Evolutionary conservation across 1,140 invertebrate genomes (phyloP).

Genomic region (Hestina assimilis): DNA sequence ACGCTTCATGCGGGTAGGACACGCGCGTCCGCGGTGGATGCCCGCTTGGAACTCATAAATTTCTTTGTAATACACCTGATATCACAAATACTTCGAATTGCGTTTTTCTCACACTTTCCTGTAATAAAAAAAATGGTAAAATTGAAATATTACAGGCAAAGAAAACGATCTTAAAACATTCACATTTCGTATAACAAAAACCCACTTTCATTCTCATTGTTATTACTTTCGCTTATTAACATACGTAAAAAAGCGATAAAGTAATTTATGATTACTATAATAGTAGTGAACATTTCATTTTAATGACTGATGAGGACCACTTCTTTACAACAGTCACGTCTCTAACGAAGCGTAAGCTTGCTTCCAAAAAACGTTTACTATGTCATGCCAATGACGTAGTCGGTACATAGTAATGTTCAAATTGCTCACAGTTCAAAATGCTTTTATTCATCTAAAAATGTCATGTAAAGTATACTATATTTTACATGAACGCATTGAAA

Average conservation of each 20-base stretch:
- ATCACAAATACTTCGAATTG: too few species aligned
- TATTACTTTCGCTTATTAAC: background rate
- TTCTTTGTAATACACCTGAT: too few species aligned
- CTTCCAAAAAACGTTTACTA: conserved; percentile 23
- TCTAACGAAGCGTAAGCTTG: conserved; percentile 35
- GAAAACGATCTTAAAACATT: too few species aligned
- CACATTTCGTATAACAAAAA: too few species aligned
- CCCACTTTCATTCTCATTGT: background rate
- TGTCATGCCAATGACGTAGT: conserved; percentile 7
- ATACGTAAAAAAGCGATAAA: background rate
- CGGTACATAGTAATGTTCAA: background rate
- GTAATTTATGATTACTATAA: conserved; percentile 2
- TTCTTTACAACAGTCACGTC: conserved; percentile 34
- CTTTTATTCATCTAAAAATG: background rate
- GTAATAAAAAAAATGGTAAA: too few species aligned
- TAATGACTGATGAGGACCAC: conserved; percentile 28
- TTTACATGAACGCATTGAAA: background rate
- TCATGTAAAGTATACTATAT: background rate
- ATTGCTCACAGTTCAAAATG: background rate
- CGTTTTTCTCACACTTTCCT: too few species aligned
- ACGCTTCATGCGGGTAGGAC: too few species aligned
- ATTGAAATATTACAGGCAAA: too few species aligned
- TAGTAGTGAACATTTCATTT: conserved; percentile 14
- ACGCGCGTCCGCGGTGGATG: too few species aligned
- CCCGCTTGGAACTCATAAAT: too few species aligned